A percentile compares a stretch with the other conserved stretches of the same genome.
phyloP scores from a whole-genome alignment of 2,797 vertebrate species.

The Manis javanica region DNA sequence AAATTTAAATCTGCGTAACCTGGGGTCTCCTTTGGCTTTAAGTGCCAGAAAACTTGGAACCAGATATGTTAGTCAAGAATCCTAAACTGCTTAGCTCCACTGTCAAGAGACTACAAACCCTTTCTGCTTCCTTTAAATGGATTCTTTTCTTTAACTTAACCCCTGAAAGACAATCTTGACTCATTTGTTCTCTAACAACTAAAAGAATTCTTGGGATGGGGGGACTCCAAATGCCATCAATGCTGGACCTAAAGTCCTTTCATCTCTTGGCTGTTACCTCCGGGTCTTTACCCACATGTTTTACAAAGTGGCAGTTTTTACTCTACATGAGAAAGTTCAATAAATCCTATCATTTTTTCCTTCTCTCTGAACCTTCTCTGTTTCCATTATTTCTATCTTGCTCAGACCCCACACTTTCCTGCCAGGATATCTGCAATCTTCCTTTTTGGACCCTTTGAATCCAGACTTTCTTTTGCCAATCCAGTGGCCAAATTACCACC shows the following conservation, averaged over 20 bases:
- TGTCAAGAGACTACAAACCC: not conserved
- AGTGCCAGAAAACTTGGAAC: conserved; percentile 6
- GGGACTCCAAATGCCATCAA: no score
- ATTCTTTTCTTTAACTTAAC: not conserved
- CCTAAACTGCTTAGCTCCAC: not conserved
- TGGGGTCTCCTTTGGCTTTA: not conserved
- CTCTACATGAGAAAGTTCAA: not conserved
- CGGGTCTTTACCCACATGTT: not conserved
- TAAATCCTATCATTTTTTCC: not conserved
- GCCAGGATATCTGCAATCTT: not conserved
- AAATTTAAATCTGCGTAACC: conserved; percentile 21
- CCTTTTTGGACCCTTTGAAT: not conserved
- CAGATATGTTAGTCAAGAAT: not conserved
- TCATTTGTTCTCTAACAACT: not conserved
- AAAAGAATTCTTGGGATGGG: not conserved
- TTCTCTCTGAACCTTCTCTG: not conserved
- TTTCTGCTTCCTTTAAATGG: not conserved
- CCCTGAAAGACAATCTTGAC: not conserved
- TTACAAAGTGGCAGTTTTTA: not conserved
- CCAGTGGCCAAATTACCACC: not conserved
- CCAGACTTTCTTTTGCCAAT: not conserved
- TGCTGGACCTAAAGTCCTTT: not conserved
- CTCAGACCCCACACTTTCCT: not conserved
- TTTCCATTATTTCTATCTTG: not conserved
- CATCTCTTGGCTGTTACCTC: not conserved